These are phyloP conservation scores for Zoanthus sansibaricus DNA, from an alignment of 92 coral and sea anemone species.

Conservation along the genomic window DNA sequence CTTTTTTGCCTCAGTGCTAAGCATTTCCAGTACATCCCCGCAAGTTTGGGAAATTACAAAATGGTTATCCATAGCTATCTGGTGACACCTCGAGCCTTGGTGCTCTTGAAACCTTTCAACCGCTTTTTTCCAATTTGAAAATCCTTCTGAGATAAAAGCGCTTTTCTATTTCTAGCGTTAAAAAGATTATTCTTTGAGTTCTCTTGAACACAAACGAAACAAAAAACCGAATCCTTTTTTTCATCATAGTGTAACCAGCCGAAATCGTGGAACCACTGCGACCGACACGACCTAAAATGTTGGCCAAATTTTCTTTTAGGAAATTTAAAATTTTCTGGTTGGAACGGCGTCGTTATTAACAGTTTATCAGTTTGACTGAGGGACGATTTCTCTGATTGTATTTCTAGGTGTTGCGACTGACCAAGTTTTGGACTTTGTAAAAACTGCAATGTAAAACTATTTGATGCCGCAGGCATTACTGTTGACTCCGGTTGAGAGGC, in stretches of 20 bases:
- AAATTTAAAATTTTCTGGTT: too few species aligned
- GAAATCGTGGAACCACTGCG: too few species aligned
- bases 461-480: too few species aligned
- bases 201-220: conserved; percentile 3
- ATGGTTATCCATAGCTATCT: conserved; percentile 17
- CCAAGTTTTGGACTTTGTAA: too few species aligned
- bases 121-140: conserved; percentile 41
- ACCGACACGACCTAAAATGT: too few species aligned
- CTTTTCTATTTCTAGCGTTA: neutral
- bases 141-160: conserved; percentile 21
- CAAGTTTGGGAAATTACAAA: conserved; percentile 3
- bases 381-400: too few species aligned
- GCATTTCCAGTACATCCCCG: conserved; percentile 43
- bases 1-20: conserved; percentile 22
- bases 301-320: too few species aligned
- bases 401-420: too few species aligned
- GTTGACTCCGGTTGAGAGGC: too few species aligned
- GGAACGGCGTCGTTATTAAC: too few species aligned
- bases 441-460: too few species aligned
- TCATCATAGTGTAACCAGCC: neutral
- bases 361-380: too few species aligned
- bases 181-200: neutral
- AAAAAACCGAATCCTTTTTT: neutral
- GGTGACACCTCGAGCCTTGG: conserved; percentile 12
- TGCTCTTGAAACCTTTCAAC: conserved; percentile 16